phyloP scores from a whole-genome alignment of 23 tunicate genomes.

The Diplosoma virens region DNA sequence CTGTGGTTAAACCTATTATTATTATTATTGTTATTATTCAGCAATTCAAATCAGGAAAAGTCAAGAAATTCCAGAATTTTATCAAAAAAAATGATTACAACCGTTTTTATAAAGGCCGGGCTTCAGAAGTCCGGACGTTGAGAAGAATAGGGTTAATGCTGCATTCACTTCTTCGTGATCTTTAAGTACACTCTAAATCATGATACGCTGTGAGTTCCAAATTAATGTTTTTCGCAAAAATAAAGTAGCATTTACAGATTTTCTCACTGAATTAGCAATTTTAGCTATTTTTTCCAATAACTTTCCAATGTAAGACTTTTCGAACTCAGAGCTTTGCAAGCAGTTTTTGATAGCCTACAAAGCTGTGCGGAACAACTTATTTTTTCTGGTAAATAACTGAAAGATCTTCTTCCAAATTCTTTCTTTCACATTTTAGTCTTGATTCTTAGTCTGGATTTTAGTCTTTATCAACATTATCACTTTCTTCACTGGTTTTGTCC shows the following conservation, averaged over 20 bases:
- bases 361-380: constrained; percentile 2
- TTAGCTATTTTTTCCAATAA: background rate
- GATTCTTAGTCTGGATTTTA: background rate
- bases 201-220: constrained; percentile 19
- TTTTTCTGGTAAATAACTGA: constrained; percentile 1
- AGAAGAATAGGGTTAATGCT: too few species aligned
- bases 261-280: constrained; percentile 23
- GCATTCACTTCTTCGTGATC: too few species aligned
- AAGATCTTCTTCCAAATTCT: background rate
- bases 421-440: background rate
- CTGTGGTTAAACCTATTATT: too few species aligned
- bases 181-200: constrained; percentile 20
- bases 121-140: too few species aligned
- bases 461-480: background rate
- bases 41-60: too few species aligned
- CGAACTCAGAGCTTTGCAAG: background rate
- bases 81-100: too few species aligned
- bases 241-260: constrained; percentile 20
- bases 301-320: constrained; percentile 10
- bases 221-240: background rate
- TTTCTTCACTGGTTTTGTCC: background rate
- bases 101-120: too few species aligned
- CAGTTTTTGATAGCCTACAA: background rate
- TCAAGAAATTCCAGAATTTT: too few species aligned
- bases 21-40: too few species aligned